Evolutionary conservation across 2,888 invertebrate species (phyloP).

Genomic region (Drosophila antonietae): DNA sequence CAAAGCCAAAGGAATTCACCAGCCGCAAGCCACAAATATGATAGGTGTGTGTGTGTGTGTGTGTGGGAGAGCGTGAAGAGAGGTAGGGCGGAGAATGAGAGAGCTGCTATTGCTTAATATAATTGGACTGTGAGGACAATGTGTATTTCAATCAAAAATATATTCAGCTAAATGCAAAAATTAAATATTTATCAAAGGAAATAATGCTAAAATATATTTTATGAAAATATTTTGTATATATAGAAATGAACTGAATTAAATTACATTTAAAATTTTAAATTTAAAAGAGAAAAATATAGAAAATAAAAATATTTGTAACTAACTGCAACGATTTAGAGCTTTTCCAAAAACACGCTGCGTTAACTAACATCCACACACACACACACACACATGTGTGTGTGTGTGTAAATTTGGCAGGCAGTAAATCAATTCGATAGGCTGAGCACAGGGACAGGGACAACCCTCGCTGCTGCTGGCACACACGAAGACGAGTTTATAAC

Average conservation of each 20-base stretch:
- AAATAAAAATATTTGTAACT: no score
- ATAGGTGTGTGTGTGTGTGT: constrained; percentile 38
- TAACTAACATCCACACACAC: background rate
- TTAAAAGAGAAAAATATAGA: no score
- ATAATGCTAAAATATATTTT: background rate
- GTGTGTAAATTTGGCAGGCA: constrained; percentile 57
- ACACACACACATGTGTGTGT: constrained; percentile 8
- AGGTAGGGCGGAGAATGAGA: no score
- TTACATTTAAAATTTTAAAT: no score
- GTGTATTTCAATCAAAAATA: background rate
- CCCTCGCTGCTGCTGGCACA: constrained; percentile 58
- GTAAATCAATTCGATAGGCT: constrained; percentile 73
- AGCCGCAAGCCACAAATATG: constrained; percentile 65
- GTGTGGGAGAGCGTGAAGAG: background rate
- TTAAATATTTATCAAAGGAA: background rate
- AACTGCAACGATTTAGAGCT: constrained; percentile 1
- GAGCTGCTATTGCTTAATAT: background rate
- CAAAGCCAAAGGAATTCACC: constrained; percentile 65
- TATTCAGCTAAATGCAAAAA: background rate
- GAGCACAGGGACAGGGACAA: constrained; percentile 24
- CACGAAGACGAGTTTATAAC: constrained; percentile 81
- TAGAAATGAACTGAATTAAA: no score
- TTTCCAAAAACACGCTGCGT: background rate
- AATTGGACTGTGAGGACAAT: background rate
- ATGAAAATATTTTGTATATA: background rate